phyloP scores from a whole-genome alignment of 2,888 invertebrate genomes.

The Mesochorus sp. region DNA sequence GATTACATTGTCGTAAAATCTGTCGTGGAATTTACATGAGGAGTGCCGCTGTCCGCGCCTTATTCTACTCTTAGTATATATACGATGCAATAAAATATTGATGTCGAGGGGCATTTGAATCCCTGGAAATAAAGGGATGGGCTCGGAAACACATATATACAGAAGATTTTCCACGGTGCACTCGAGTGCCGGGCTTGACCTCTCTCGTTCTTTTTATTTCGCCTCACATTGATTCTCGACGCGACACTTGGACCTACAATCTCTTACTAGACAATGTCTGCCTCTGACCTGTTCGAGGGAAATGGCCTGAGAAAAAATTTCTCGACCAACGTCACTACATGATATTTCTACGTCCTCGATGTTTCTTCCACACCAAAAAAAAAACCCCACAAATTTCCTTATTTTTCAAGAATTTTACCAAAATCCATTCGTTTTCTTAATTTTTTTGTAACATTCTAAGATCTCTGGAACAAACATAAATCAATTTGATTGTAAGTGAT shows the following conservation, averaged over 20 bases:
- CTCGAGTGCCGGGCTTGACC: slow-evolving; percentile 52
- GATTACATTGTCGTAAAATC: slow-evolving; percentile 81
- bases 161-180: slow-evolving; percentile 17
- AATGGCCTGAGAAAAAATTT: neutral
- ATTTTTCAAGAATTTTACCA: too few species aligned
- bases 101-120: slow-evolving; percentile 62
- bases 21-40: slow-evolving; percentile 78
- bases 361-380: neutral
- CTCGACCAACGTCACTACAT: too few species aligned
- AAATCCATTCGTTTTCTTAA: too few species aligned
- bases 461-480: neutral
- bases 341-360: too few species aligned
- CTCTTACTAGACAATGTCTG: neutral
- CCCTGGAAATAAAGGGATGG: slow-evolving; percentile 27
- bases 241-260: neutral
- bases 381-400: too few species aligned
- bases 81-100: slow-evolving; percentile 66
- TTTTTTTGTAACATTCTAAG: too few species aligned
- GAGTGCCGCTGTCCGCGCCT: slow-evolving; percentile 68
- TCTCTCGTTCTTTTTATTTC: slow-evolving; percentile 32
- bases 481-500: neutral
- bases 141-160: neutral
- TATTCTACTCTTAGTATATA: slow-evolving; percentile 42
- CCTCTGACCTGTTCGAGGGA: neutral
- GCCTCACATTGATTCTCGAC: slow-evolving; percentile 15